Percentiles rank a stretch among this genome's conserved stretches.
These are phyloP conservation scores for Clinocottus analis DNA, from an alignment of 2,113 vertebrate genomes.

Conservation along the genomic window DNA sequence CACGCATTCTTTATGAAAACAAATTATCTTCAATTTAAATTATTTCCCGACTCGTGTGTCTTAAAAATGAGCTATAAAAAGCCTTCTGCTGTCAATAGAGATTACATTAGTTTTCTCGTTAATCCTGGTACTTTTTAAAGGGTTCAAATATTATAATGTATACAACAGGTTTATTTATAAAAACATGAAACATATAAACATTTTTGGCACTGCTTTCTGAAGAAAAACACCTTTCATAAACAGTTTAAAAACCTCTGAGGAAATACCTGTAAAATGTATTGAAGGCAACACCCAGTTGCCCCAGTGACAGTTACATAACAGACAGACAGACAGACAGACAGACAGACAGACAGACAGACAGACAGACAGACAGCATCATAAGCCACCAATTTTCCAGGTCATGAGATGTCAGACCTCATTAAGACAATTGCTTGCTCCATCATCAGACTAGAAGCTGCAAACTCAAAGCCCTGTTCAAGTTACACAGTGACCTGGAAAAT, in stretches of 20 bases:
- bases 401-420: constrained; percentile 6
- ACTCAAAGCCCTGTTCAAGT: not conserved
- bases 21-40: not conserved
- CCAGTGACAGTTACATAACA: not conserved
- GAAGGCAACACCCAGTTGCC: not conserved
- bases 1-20: not conserved
- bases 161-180: not conserved
- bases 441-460: not conserved
- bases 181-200: not conserved
- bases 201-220: too few species aligned
- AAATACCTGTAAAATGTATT: not conserved
- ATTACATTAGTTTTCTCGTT: not conserved
- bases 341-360: too few species aligned
- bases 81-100: too few species aligned
- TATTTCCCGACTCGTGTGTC: not conserved
- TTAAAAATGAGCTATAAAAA: too few species aligned
- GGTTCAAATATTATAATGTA: not conserved
- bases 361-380: not conserved
- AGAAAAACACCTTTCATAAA: too few species aligned
- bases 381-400: not conserved
- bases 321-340: constrained; percentile 19
- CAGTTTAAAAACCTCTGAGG: too few species aligned
- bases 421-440: not conserved
- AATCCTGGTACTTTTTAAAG: not conserved
- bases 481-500: not conserved